Percentiles rank a stretch among this genome's conserved stretches.
Evolutionary conservation across 2,797 vertebrate genomes (phyloP).

Genomic region (Rostrhamus sociabilis): DNA sequence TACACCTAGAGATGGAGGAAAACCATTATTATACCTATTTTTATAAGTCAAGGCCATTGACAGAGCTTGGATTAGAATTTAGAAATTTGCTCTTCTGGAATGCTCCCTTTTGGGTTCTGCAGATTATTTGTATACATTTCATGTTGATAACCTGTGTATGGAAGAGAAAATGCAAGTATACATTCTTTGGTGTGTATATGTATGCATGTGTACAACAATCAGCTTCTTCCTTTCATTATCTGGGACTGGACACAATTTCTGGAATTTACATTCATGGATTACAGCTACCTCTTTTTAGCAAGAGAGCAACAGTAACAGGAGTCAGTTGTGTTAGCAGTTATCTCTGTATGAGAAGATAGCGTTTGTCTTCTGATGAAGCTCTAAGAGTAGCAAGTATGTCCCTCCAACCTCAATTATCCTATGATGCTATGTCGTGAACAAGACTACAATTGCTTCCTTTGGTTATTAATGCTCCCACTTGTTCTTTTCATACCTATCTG

Average conservation of each 20-base stretch:
- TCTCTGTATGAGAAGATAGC: not conserved
- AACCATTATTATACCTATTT: conserved; percentile 5
- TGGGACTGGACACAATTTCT: not conserved
- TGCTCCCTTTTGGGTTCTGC: conserved; percentile 35
- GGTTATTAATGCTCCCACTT: not conserved
- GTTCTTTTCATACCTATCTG: not conserved
- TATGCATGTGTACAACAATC: not conserved
- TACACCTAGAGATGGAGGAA: conserved; percentile 15
- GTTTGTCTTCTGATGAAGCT: not conserved
- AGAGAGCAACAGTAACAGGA: not conserved
- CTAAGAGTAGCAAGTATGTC: not conserved
- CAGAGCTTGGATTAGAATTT: conserved; percentile 43
- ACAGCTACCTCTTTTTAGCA: not conserved
- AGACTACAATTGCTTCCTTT: not conserved
- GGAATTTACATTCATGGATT: not conserved
- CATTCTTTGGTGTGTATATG: not conserved
- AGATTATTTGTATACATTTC: conserved; percentile 2
- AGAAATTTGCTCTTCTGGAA: conserved; percentile 39
- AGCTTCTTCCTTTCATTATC: not conserved
- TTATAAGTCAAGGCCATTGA: conserved; percentile 24
- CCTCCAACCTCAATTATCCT: not conserved
- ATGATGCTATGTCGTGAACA: accelerated
- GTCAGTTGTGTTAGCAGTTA: not conserved
- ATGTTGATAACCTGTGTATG: conserved; percentile 3
- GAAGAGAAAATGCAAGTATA: conserved; percentile 41